Conservation (phyloP, 2,113 vertebrate genomes). For the Promerops cafer region DNA sequence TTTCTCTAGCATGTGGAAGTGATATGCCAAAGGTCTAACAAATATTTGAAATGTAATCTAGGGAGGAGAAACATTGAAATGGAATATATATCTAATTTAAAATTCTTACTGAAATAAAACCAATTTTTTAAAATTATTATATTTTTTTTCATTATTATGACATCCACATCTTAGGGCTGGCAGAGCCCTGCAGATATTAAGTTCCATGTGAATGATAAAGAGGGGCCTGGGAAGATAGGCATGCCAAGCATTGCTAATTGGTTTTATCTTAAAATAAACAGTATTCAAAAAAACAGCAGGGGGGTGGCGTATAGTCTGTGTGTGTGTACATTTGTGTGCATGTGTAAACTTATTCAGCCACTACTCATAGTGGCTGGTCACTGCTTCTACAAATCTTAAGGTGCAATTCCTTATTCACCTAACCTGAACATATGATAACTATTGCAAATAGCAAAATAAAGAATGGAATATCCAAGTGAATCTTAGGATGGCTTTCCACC, state of each 20-base stretch:
- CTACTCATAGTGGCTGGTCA: not conserved
- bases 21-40: not conserved
- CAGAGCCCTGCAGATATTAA: not conserved
- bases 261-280: not conserved
- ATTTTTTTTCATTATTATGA: not conserved
- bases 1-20: not conserved
- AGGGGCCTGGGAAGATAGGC: not conserved
- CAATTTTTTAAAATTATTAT: not conserved
- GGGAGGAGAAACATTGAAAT: not conserved
- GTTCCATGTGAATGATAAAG: not conserved
- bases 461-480: not conserved
- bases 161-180: not conserved
- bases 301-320: fast-evolving
- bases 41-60: not conserved
- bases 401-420: not conserved
- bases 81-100: not conserved
- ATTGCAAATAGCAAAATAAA: not conserved
- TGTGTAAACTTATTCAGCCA: not conserved
- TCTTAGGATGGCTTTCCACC: not conserved
- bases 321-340: not conserved
- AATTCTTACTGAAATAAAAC: not conserved
- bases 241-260: not conserved
- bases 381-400: not conserved
- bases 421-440: not conserved
- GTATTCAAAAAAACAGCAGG: not conserved